phyloP scores from a whole-genome alignment of 1,140 invertebrate species.

The Cotesia vestalis region DNA sequence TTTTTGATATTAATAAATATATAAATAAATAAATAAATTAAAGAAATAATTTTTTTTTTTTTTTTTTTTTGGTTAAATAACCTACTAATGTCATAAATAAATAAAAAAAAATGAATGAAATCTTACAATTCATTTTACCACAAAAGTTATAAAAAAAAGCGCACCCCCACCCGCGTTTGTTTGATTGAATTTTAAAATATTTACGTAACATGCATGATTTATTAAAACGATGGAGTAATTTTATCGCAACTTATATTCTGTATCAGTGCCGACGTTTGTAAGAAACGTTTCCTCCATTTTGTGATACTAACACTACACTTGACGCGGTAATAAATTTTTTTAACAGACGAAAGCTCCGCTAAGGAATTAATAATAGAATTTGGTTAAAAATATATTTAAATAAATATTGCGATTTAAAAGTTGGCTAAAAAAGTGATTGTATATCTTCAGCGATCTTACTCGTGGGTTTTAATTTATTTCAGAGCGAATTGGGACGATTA shows the following conservation, averaged over 20 bases:
- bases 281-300: too few relatives aligned
- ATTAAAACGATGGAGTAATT: not conserved
- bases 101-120: not conserved
- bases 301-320: too few relatives aligned
- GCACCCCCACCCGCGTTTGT: constrained; percentile 1
- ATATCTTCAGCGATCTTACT: too few relatives aligned
- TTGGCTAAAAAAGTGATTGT: too few relatives aligned
- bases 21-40: too few relatives aligned
- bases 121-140: constrained; percentile 9
- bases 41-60: too few relatives aligned
- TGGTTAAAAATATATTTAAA: too few relatives aligned
- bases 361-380: not conserved
- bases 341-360: constrained; percentile 8
- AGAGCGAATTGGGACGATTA: too few relatives aligned
- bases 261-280: too few relatives aligned
- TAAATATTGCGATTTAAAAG: too few relatives aligned
- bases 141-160: not conserved
- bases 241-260: not conserved
- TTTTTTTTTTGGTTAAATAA: not conserved
- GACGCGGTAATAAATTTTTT: not conserved
- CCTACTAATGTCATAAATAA: not conserved
- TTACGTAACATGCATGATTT: constrained; percentile 6
- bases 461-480: too few relatives aligned
- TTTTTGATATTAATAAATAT: too few relatives aligned
- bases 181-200: not conserved